These are phyloP conservation scores for Epizoanthus stellaris DNA, from an alignment of 92 coral and sea anemone species.

Conservation along the genomic window DNA sequence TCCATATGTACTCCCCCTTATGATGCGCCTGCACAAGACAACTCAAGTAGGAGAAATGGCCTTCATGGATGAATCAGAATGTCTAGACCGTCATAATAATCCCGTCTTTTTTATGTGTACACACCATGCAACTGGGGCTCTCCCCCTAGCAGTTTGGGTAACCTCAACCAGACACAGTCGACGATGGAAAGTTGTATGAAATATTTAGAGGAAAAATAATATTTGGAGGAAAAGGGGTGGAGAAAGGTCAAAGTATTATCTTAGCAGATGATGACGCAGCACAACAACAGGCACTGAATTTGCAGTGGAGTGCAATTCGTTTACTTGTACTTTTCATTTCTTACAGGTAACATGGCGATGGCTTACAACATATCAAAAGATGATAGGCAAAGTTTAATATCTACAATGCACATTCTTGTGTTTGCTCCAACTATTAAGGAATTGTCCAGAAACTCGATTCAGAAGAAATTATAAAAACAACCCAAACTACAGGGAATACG, in stretches of 20 bases:
- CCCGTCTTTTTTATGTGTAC: constrained; percentile 61
- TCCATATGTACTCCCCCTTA: constrained; percentile 13
- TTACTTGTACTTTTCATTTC: constrained; percentile 66
- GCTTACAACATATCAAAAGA: constrained; percentile 54
- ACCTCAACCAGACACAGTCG: constrained; percentile 53
- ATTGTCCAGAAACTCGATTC: constrained; percentile 41
- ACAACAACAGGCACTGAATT: constrained; percentile 52
- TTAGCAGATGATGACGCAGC: constrained; percentile 63
- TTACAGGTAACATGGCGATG: constrained; percentile 66
- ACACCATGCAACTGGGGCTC: constrained; percentile 59
- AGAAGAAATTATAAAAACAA: constrained; percentile 18
- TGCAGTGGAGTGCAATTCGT: constrained; percentile 49
- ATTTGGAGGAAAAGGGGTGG: constrained; percentile 54
- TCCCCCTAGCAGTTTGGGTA: constrained; percentile 56
- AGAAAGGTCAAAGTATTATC: constrained; percentile 48
- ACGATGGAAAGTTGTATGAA: constrained; percentile 31
- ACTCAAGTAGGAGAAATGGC: constrained; percentile 68
- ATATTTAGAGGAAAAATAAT: constrained; percentile 29
- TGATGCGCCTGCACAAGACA: constrained; percentile 43
- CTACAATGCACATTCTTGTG: constrained; percentile 56
- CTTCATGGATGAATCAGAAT: constrained; percentile 60
- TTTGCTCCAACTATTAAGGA: constrained; percentile 48
- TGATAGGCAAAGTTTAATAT: constrained; percentile 54
- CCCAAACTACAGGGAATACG: constrained; percentile 38
- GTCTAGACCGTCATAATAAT: constrained; percentile 65